These are phyloP conservation scores for Blennius ocellaris DNA, from an alignment of 2,113 vertebrate genomes.

Conservation along the genomic window DNA sequence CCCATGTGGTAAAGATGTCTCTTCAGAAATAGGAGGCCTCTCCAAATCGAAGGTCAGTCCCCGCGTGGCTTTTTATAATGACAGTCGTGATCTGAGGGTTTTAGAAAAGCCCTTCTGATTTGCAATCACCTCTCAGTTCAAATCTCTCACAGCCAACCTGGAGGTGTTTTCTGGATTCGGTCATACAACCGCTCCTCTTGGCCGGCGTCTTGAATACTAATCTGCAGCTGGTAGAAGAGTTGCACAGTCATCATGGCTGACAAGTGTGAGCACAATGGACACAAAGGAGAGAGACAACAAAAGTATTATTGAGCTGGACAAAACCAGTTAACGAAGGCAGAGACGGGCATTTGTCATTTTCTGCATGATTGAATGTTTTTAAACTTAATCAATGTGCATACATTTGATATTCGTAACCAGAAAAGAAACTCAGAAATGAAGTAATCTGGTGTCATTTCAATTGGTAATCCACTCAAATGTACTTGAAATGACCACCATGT, in stretches of 20 bases:
- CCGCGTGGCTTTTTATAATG: background rate
- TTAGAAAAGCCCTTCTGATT: background rate
- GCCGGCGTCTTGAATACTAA: slow-evolving; percentile 60
- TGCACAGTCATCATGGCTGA: slow-evolving; percentile 62
- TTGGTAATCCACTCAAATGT: too few species aligned
- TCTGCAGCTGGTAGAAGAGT: slow-evolving; percentile 13
- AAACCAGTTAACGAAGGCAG: too few species aligned
- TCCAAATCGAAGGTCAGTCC: slow-evolving; percentile 17
- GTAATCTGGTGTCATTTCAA: too few species aligned
- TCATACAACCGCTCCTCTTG: slow-evolving; percentile 1
- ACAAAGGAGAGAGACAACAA: slow-evolving; percentile 4
- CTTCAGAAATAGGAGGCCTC: background rate
- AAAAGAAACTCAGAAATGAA: too few species aligned
- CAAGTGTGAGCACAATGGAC: slow-evolving; percentile 19
- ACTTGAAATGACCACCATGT: too few species aligned
- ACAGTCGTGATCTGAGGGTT: background rate
- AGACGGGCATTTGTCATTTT: too few species aligned
- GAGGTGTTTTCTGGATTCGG: slow-evolving; percentile 11
- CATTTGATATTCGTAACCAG: too few species aligned
- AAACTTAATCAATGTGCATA: too few species aligned
- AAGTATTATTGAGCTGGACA: too few species aligned
- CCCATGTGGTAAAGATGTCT: slow-evolving; percentile 5
- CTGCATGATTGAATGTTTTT: too few species aligned
- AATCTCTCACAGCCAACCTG: slow-evolving; percentile 4
- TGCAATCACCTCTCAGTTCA: slow-evolving; percentile 10